Evolutionary conservation across 2,888 invertebrate species (phyloP).

Genomic region (Troilus luridus): DNA sequence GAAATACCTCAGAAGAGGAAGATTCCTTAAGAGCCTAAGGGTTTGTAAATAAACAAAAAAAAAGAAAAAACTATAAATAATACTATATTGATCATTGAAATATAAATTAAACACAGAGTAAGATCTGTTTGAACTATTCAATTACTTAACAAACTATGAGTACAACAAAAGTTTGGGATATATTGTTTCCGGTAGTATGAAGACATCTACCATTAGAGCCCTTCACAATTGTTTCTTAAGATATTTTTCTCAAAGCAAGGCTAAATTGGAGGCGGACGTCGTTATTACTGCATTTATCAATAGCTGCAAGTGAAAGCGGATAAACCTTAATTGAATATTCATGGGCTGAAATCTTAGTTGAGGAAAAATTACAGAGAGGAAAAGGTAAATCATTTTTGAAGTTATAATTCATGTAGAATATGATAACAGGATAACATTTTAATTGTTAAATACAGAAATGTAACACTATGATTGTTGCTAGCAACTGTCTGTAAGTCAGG

Average conservation of each 20-base stretch:
- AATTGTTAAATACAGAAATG: too few species aligned
- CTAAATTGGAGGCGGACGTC: not conserved
- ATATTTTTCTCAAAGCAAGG: not conserved
- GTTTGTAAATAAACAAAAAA: too few species aligned
- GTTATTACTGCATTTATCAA: not conserved
- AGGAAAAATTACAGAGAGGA: not conserved
- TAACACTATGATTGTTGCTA: too few species aligned
- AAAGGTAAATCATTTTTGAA: not conserved
- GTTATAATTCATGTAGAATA: too few species aligned
- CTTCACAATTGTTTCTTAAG: not conserved
- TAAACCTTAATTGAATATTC: not conserved
- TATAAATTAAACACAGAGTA: not conserved
- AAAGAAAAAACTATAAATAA: not conserved
- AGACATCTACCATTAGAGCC: not conserved
- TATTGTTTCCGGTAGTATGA: not conserved
- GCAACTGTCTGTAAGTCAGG: too few species aligned
- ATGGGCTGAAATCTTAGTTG: not conserved
- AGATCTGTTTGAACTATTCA: not conserved
- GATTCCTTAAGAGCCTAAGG: too few species aligned
- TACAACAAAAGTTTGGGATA: not conserved
- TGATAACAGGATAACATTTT: too few species aligned
- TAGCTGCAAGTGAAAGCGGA: not conserved
- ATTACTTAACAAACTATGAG: not conserved
- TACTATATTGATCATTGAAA: not conserved
- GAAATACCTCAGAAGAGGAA: too few species aligned